phyloP scores from a whole-genome alignment of 2,113 vertebrate genomes.

The Corapipo altera region DNA sequence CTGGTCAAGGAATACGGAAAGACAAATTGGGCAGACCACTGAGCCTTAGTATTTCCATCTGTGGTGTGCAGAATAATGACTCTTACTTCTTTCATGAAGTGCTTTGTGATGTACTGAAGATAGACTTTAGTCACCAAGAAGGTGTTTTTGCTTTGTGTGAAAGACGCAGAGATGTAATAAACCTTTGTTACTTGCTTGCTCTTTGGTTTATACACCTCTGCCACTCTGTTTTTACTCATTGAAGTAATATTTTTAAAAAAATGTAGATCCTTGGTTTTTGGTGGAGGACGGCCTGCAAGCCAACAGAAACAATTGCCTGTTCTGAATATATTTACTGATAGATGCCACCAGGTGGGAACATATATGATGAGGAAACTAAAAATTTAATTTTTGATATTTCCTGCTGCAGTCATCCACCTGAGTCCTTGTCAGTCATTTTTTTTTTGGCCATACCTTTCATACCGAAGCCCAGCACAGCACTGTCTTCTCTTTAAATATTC shows the following conservation, averaged over 20 bases:
- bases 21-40: background rate
- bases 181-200: background rate
- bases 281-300: background rate
- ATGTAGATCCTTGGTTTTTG: background rate
- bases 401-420: background rate
- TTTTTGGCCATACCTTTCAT: background rate
- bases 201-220: background rate
- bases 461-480: background rate
- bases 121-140: background rate
- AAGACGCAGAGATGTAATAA: background rate
- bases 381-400: background rate
- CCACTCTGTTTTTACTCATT: background rate
- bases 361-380: background rate
- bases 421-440: background rate
- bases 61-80: background rate
- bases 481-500: background rate
- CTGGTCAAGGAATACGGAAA: background rate
- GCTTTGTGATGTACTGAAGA: background rate
- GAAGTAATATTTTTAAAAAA: background rate
- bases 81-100: background rate
- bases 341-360: background rate
- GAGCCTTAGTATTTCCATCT: background rate
- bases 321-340: background rate
- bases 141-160: background rate
- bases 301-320: rapidly evolving